Base-by-base conservation (phyloP, 2,113 vertebrate species). In the Bujurquina vittata region DNA sequence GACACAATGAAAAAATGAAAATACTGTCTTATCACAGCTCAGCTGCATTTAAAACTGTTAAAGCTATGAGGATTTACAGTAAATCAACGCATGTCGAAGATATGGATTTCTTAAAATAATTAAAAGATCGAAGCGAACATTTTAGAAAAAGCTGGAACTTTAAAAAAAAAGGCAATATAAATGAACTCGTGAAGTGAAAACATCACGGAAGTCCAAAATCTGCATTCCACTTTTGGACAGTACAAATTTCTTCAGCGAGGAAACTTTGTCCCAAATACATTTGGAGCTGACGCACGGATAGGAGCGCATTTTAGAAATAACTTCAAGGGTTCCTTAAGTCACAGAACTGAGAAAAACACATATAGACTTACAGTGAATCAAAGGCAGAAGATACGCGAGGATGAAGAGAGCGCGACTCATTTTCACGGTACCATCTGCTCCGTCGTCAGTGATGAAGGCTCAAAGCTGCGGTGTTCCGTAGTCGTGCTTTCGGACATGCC, bases 301-400 rank as follows among this genome's bases (percentile, higher is more conserved):
- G 4, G 31, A 9, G 9, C 57, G 29, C 40, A 0, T 7, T 20
- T 40, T 3, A 29, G 3, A 29, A 11, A 11, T 46, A 10, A 15
- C 23, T 52, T 10, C 3, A n/a, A 31, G 4, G 3, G 7, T 7
- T 69, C 7, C 7, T 17, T 29, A 23, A 18, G 14, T 26, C 18
- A 52, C 7, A 11, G 1, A 83, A 74, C 10, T 4, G 20, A 61
- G 75, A 80, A 20, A 46, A 69, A 75, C 73, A 20, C 2, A 37
- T 1, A 60, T 22, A 67, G 8, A 95, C 95, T 95, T 91, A 96
- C 95, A 91, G 80, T 91, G 85, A 55, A 94, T 46, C 61, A 95
- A 69, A 77, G 81, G 83, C 81, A 95, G 33, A 29, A 94, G 63
- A 89, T 62, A 95, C 72, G 86, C 88, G 87, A 94, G 79, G 65